phyloP scores from a whole-genome alignment of 2,113 vertebrate species.

The Megalops atlanticus region DNA sequence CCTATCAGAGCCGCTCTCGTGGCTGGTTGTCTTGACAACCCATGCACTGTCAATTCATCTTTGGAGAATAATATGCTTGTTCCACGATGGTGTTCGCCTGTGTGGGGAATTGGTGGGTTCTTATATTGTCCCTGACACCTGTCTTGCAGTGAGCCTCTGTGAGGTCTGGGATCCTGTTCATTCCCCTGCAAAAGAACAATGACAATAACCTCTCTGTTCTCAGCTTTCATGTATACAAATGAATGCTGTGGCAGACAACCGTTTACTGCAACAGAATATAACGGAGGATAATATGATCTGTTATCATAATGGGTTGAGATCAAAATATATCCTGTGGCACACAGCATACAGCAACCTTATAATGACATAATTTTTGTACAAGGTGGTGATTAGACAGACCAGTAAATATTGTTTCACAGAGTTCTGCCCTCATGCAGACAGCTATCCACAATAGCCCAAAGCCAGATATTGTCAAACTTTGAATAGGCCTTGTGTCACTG shows the following conservation, averaged over 20 bases:
- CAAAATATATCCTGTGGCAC: no score
- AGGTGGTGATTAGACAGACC: no score
- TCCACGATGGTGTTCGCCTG: slow-evolving; percentile 56
- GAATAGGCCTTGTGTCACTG: no score
- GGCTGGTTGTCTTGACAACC: slow-evolving; percentile 92
- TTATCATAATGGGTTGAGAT: background rate
- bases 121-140: background rate
- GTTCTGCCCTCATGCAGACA: no score
- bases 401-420: no score
- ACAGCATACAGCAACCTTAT: no score
- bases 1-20: slow-evolving; percentile 77
- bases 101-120: slow-evolving; percentile 36
- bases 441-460: no score
- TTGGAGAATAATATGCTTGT: slow-evolving; percentile 75
- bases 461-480: no score
- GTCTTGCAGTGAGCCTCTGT: background rate
- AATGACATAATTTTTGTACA: background rate
- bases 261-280: background rate
- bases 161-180: background rate
- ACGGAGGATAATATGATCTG: background rate
- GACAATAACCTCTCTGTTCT: background rate
- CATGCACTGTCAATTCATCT: slow-evolving; percentile 73
- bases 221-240: background rate
- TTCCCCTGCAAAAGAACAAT: background rate
- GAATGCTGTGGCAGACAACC: background rate